Evolutionary conservation across 2,888 invertebrate species (phyloP), one percentile per base, ranked within the genome.

Genomic region (Leucophora obtusa): DNA sequence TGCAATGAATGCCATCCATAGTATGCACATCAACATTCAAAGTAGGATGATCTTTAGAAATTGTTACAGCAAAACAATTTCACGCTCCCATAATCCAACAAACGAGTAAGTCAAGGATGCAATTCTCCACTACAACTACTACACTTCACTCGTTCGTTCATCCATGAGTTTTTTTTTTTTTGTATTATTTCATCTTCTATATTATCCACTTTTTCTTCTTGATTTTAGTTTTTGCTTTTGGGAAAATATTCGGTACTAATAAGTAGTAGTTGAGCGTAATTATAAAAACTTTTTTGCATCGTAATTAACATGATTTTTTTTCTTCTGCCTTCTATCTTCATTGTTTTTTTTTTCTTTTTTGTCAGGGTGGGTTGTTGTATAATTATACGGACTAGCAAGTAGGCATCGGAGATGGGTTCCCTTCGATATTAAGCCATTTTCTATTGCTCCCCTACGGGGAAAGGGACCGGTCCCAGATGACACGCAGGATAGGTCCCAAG

Each of bases 51-150:
- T 78, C 78, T 70, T 78, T 78, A 73, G 77, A 81, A 81, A 73
- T 70, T 81, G 65, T 69, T 81, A 70, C 72, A 77, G 81, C 73
- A 79, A 82, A 82, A 75, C 79, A 79, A 82, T 82, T 82, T 82
- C 82, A 82, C 80, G 82, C 82, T 82, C 82, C 71, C 80, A 82
- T 82, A 71, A 80, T 58, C 74, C 63, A 74, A 71, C 59, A 72
- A 81, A 80, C 76, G 71, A 73, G 65, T 65, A 76, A 81, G 73
- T 81, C 77, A 77, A 81, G 77, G 77, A 76, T 77, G 69, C 77
- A 73, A 71, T 75, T 81, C 66, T 65, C 59, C 10, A 24, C 54
- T 21, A 15, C 17, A 47, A 47, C 53, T 43, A 18, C 58, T 54
- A 51, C 58, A 28, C 53, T 68, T 68, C n/a, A 54, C 51, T 17